These are phyloP conservation scores for Caenorhabditis latens DNA, from an alignment of 1,140 invertebrate genomes.

Conservation along the genomic window DNA sequence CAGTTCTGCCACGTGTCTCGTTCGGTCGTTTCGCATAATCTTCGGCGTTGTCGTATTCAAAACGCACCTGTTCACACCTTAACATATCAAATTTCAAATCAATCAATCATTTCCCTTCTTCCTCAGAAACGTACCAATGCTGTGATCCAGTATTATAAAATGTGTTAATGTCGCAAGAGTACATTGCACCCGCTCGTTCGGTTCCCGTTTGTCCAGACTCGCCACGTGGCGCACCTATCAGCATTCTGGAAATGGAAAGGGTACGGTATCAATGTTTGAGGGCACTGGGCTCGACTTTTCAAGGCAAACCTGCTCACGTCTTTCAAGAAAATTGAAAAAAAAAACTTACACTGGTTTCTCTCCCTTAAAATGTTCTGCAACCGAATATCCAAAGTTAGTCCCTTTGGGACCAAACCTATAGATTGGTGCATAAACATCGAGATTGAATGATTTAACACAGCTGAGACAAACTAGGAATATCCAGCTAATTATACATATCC, in stretches of 20 bases:
- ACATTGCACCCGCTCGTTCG: constrained; percentile 58
- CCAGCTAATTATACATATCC: background rate
- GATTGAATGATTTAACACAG: constrained; percentile 57
- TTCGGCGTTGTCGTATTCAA: constrained; percentile 58
- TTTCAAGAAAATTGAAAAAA: background rate
- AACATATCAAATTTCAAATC: background rate
- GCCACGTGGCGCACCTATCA: constrained; percentile 58
- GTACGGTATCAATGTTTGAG: background rate
- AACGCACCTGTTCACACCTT: constrained; percentile 56
- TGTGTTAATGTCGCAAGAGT: constrained; percentile 58
- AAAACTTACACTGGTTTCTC: constrained; percentile 58
- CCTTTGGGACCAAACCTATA: constrained; percentile 60
- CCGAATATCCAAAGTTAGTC: constrained; percentile 63
- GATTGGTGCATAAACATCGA: constrained; percentile 61
- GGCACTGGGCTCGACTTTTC: too few relatives aligned
- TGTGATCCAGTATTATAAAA: constrained; percentile 27
- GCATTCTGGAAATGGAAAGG: constrained; percentile 51
- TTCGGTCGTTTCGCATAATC: constrained; percentile 54
- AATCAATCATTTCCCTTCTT: background rate
- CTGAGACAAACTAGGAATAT: constrained; percentile 19
- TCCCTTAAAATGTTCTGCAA: constrained; percentile 63
- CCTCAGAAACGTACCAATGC: background rate
- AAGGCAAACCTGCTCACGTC: too few relatives aligned
- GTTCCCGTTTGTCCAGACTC: constrained; percentile 63
- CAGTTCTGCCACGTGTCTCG: constrained; percentile 1